Conservation (phyloP, 2,888 invertebrate species). For the Yponomeuta cagnagella region DNA sequence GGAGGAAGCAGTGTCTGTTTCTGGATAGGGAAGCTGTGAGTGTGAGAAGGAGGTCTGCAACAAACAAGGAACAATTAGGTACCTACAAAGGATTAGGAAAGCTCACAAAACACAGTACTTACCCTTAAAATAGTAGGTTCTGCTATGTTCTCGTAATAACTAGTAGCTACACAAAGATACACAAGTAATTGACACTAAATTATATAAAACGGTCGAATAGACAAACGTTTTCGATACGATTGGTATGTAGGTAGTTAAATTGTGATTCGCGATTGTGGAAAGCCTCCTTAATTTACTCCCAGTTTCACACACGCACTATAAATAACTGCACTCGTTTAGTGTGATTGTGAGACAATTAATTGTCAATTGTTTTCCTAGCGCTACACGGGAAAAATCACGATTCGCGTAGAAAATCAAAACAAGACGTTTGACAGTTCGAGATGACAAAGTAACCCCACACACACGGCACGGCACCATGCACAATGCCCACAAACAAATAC, state of each 20-base stretch:
- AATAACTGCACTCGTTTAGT: neutral
- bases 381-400: slow-evolving; percentile 6
- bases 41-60: too few relatives aligned
- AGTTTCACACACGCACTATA: neutral
- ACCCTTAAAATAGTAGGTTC: too few relatives aligned
- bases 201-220: neutral
- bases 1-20: too few relatives aligned
- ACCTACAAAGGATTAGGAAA: too few relatives aligned
- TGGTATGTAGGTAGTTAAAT: neutral
- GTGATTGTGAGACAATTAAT: neutral
- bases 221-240: neutral
- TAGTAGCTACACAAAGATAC: neutral
- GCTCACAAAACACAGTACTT: too few relatives aligned
- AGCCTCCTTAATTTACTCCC: neutral
- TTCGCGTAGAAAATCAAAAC: slow-evolving; percentile 7
- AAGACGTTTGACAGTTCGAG: slow-evolving; percentile 9
- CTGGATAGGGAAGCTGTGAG: too few relatives aligned
- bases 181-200: neutral
- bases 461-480: neutral
- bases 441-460: neutral
- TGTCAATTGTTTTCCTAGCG: slow-evolving; percentile 5
- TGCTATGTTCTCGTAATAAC: neutral
- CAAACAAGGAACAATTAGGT: too few relatives aligned
- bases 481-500: neutral
- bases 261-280: neutral